phyloP scores from a whole-genome alignment of 2,113 vertebrate genomes.

The Spheniscus mendiculus region DNA sequence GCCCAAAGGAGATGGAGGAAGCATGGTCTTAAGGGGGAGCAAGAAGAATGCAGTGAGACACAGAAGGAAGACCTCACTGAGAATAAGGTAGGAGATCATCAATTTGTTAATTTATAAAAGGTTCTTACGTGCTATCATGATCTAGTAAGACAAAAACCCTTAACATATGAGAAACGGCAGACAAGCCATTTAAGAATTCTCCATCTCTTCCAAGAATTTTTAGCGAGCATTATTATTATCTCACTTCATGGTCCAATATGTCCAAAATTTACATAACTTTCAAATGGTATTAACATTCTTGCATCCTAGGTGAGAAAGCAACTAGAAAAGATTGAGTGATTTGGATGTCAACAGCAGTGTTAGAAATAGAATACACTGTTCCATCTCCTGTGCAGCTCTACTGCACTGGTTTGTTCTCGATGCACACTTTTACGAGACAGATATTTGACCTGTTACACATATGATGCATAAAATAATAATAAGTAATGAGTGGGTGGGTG shows the following conservation, averaged over 20 bases:
- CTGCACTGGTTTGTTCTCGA: accelerated
- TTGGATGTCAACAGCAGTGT: neutral
- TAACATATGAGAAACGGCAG: neutral
- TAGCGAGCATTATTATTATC: neutral
- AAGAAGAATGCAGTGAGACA: neutral
- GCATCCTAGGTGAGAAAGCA: neutral
- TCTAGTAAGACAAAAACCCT: neutral
- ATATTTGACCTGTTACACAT: constrained; percentile 55
- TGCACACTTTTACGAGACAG: neutral
- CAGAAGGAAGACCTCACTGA: neutral
- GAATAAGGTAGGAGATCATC: neutral
- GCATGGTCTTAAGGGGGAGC: neutral
- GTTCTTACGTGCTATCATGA: neutral
- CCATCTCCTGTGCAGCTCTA: neutral
- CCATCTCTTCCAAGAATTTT: neutral
- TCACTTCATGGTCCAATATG: neutral
- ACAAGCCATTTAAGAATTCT: neutral
- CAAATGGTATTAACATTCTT: neutral
- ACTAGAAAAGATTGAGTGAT: neutral
- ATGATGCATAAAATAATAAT: constrained; percentile 32
- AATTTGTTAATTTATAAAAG: neutral
- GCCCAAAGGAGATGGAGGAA: neutral
- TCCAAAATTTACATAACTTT: neutral
- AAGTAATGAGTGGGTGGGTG: constrained; percentile 48
- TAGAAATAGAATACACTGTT: neutral